Percentiles rank a stretch among this genome's conserved stretches.
phyloP scores from a whole-genome alignment of 2,797 vertebrate genomes.

The Hydrolagus colliei region DNA sequence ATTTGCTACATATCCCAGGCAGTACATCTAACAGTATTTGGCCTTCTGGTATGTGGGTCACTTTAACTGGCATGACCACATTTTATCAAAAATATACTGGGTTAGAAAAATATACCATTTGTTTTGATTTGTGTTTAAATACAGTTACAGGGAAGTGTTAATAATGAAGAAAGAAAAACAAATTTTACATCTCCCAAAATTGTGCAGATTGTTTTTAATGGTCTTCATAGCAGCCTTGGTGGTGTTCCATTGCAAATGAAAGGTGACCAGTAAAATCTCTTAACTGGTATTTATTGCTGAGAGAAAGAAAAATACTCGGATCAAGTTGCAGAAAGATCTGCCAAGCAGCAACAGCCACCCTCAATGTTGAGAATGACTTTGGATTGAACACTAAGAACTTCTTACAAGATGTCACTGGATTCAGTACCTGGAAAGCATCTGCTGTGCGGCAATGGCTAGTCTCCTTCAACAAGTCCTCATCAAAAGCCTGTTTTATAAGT shows the following conservation, averaged over 20 bases:
- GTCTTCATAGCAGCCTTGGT: conserved; percentile 58
- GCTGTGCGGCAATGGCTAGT: conserved; percentile 39
- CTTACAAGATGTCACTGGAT: conserved; percentile 38
- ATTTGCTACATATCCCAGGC: conserved; percentile 38
- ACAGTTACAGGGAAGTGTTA: conserved; percentile 59
- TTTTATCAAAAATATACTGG: conserved; percentile 54
- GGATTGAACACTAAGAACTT: conserved; percentile 39
- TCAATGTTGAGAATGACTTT: conserved; percentile 36
- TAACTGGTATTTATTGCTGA: conserved; percentile 7
- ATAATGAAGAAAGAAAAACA: conserved; percentile 53
- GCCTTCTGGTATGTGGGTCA: conserved; percentile 42
- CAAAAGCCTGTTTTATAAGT: conserved; percentile 59
- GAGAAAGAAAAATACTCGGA: conserved; percentile 6
- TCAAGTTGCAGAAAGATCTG: conserved; percentile 24
- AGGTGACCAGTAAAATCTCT: conserved; percentile 39
- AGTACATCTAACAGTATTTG: conserved; percentile 46
- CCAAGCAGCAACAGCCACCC: conserved; percentile 40
- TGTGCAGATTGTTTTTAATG: conserved; percentile 48
- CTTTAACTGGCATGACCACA: conserved; percentile 39
- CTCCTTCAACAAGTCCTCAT: conserved; percentile 42
- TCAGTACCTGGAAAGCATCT: conserved; percentile 37
- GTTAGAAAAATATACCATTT: conserved; percentile 63
- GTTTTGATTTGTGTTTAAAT: conserved; percentile 59
- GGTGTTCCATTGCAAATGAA: conserved; percentile 48
- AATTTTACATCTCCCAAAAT: conserved; percentile 38